Base-by-base conservation (phyloP, 2,113 vertebrate genomes). In the Solea solea region DNA sequence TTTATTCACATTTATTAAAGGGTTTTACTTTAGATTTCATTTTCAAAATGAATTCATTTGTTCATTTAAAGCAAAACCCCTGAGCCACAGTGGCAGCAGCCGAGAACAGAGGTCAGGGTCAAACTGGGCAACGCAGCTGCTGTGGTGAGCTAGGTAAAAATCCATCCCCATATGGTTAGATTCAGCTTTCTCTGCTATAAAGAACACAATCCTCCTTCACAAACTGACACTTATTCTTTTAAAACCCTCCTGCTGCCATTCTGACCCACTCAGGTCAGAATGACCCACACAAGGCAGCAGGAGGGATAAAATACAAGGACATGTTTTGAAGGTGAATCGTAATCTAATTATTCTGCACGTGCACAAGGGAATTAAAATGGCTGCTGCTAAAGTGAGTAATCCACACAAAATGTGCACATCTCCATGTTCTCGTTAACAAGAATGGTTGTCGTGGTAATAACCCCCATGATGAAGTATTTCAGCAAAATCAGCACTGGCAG, bases 81-180 rank as follows among this genome's bases (percentile, higher is more conserved):
- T 21, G 21, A 21, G 21, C 21, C 21, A 21, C 21, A 21, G 21
- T 21, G 21, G 21, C 21, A 21, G 21, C 1, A 21, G 21, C 21
- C 21, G 21, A 1, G 21, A 1, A 21, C 21, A 21, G 21, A 21
- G 21, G 21, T n/a, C 66, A 28, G 56, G 42, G 63, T 60, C 72
- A 69, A 15, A 50, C 2, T 0, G 15, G 53, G 16, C 11, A 5
- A 60, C 2, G 56, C 61, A 62, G 56, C 71, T 72, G 72, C 48
- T 66, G 55, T 72, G 53, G 64, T 78, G 13, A 81, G 54, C 39
- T 67, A 10, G 21, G 40, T 72, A n/a, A 55, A 81, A 52, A 59
- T 61, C 45, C 28, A 28, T 66, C 42, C 45, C 50, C 76, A 80
- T 28, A 73, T 81, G 27, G 66, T 54, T 52, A 57, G 57, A 55